Evolutionary conservation across 2,113 vertebrate genomes (phyloP), one percentile per base, ranked within the genome.

Genomic region (Ascaphus truei): DNA sequence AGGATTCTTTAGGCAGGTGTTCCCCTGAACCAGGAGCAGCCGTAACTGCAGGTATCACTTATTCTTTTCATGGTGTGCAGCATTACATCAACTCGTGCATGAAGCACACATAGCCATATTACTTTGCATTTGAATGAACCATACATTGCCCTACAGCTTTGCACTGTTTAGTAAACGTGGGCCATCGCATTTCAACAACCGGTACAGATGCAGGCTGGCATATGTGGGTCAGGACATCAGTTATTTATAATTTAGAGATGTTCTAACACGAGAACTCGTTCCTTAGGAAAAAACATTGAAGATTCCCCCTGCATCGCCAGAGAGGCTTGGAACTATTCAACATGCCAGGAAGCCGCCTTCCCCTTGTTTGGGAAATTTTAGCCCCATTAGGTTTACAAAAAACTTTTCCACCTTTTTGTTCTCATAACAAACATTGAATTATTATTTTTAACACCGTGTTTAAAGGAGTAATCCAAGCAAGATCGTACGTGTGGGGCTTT

Each of bases 191-290:
- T 53, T 41, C 15, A 61, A 18, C 23, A 61, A 61, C 59, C 33
- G 18, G 43, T 68, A 51, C 66, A 69, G 30, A 71, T 61, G 23
- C n/a, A 60, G 52, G 26, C 47, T 71, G 67, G 56, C 67, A 61
- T 71, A 71, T 71, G 50, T 71, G 67, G 67, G 67, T 71, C 67
- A 71, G 3, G 26, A 20, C 67, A 61, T 71, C 45, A 61, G 61
- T 71, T 61, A 61, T 71, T 71, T 51, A 68, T 39, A 43, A 51
- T 13, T 50, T 27, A 50, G 45, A 31, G 43, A 63, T 71, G 52
- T 61, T 71, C 56, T 18, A 61, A 71, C 56, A 71, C 61, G 47
- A 41, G 45, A 71, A 61, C 47, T 39, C 33, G 52, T 69, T 71
- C 47, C n/a, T n/a, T n/a, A n/a, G 31, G 22, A 52, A 33, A 61